phyloP scores from a whole-genome alignment of 2,797 vertebrate species.

The Tachyglossus aculeatus region DNA sequence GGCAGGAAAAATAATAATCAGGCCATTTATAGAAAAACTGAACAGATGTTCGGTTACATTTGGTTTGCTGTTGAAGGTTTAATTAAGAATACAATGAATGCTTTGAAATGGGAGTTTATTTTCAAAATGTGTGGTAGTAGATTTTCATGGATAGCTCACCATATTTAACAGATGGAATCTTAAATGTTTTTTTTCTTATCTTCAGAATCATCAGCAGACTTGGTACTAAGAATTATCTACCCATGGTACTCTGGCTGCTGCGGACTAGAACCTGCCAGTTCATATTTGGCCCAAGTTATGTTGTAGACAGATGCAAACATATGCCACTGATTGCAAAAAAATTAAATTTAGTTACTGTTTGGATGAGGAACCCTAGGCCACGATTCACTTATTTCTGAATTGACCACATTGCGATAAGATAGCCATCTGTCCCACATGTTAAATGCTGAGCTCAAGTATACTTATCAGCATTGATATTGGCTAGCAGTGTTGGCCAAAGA shows the following conservation, averaged over 20 bases:
- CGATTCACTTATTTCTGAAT: conserved; percentile 63
- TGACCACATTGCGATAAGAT: conserved; percentile 47
- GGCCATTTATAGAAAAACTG: too few relatives aligned
- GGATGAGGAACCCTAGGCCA: conserved; percentile 50
- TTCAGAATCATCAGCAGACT: neutral
- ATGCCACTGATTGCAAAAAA: conserved; percentile 63
- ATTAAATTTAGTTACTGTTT: conserved; percentile 64
- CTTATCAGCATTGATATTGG: conserved; percentile 31
- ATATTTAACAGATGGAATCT: neutral
- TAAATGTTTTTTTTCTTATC: conserved; percentile 1
- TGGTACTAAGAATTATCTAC: conserved; percentile 7
- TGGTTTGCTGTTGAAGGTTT: neutral
- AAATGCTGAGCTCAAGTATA: neutral
- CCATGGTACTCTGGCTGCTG: conserved; percentile 2
- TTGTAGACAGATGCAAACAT: conserved; percentile 66
- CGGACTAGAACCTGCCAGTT: conserved; percentile 46
- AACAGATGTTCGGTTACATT: neutral
- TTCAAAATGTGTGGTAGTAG: neutral
- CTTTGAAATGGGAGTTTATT: neutral
- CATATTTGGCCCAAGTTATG: conserved; percentile 54
- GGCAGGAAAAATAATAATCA: too few relatives aligned
- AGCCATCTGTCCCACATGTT: conserved; percentile 66
- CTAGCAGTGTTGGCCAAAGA: conserved; percentile 24
- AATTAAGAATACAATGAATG: neutral
- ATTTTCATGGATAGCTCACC: neutral